Evolutionary conservation across 2,113 vertebrate species (phyloP).

Genomic region (Aythya baeri): DNA sequence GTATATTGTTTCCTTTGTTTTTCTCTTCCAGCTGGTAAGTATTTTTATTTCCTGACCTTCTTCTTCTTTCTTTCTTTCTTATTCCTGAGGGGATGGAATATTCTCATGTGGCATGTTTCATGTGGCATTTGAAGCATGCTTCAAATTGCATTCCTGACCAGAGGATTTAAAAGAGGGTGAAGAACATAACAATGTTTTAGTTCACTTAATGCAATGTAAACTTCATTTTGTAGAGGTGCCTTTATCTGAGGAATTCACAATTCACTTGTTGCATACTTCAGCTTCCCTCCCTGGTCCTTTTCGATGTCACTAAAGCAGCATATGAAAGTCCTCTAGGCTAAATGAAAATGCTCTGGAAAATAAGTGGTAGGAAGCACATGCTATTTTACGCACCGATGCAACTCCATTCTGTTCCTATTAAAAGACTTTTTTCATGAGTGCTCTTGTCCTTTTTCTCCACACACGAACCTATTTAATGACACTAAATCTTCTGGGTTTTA

Average conservation of each 20-base stretch:
- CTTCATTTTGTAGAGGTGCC: background rate
- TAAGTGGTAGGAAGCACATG: background rate
- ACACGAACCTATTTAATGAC: background rate
- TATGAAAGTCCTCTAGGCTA: background rate
- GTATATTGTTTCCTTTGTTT: background rate
- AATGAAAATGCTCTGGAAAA: background rate
- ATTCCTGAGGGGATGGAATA: background rate
- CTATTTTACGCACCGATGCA: background rate
- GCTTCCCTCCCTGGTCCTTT: background rate
- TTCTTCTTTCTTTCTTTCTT: background rate
- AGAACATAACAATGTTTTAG: background rate
- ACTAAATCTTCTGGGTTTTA: constrained; percentile 27
- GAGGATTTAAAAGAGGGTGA: background rate
- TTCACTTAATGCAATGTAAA: background rate
- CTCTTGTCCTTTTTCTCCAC: constrained; percentile 12
- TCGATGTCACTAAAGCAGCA: background rate
- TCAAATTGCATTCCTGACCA: background rate
- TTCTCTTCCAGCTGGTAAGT: background rate
- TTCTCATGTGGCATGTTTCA: background rate
- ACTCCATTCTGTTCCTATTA: constrained; percentile 41
- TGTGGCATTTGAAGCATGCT: background rate
- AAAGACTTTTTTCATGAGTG: background rate
- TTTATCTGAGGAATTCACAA: constrained; percentile 9
- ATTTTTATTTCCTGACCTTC: background rate
- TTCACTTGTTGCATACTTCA: background rate